phyloP scores from a whole-genome alignment of 1,140 invertebrate species.

The Drosophila kikkawai region DNA sequence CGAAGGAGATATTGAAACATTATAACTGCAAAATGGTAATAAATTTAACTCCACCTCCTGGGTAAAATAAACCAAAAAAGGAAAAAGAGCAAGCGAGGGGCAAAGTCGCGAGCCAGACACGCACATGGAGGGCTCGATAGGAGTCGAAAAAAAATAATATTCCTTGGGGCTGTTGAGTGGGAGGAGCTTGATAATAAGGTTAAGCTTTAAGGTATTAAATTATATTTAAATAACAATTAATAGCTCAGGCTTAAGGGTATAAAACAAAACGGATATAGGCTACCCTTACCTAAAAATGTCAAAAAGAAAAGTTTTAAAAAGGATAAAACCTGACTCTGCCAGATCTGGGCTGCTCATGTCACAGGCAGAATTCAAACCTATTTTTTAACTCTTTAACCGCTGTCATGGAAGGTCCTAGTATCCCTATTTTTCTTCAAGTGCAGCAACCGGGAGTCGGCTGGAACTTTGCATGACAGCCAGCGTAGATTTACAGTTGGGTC shows the following conservation, averaged over 20 bases:
- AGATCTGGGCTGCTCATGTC: neutral
- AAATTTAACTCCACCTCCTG: slow-evolving; percentile 62
- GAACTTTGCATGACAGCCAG: slow-evolving; percentile 71
- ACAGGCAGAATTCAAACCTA: neutral
- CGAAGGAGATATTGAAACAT: slow-evolving; percentile 76
- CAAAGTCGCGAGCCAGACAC: slow-evolving; percentile 48
- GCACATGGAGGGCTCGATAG: slow-evolving; percentile 40
- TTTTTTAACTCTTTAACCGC: neutral
- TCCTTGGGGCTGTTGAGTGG: neutral
- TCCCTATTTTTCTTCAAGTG: slow-evolving; percentile 9
- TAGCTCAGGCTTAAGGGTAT: no score
- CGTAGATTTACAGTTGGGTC: slow-evolving; percentile 74
- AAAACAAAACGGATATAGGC: neutral
- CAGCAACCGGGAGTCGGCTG: slow-evolving; percentile 32
- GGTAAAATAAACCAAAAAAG: slow-evolving; percentile 18
- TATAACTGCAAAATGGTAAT: slow-evolving; percentile 82
- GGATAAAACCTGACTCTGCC: neutral
- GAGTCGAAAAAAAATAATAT: slow-evolving; percentile 16
- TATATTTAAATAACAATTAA: neutral
- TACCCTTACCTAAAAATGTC: neutral
- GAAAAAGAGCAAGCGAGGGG: slow-evolving; percentile 1
- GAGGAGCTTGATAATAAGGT: neutral
- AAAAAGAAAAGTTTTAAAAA: neutral
- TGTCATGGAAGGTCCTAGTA: neutral
- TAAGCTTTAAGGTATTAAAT: neutral